Conservation (phyloP, 2,888 invertebrate genomes). For the Gandaritis pyraliata region DNA sequence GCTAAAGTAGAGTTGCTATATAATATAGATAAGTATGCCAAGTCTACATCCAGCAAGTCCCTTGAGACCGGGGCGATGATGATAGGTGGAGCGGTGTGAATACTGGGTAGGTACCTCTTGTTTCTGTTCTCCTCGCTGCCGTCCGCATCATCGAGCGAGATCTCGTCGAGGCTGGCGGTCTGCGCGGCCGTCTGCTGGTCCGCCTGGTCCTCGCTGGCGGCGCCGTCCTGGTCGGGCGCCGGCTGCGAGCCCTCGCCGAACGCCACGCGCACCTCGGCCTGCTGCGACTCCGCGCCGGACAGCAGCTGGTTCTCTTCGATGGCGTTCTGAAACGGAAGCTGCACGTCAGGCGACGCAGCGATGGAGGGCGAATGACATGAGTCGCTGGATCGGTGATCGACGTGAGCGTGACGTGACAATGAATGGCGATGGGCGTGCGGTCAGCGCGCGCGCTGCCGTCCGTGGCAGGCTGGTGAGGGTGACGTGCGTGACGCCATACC, state of each 20-base stretch:
- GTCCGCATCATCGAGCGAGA: conserved; percentile 88
- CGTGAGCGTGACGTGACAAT: conserved; percentile 40
- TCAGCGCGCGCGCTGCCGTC: conserved; percentile 76
- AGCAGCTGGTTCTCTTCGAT: conserved; percentile 79
- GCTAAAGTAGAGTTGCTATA: neutral
- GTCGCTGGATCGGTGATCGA: conserved; percentile 24
- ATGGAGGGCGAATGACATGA: conserved; percentile 15
- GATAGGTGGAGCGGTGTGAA: too few species aligned
- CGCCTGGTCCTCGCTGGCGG: conserved; percentile 63
- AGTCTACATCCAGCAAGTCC: too few species aligned
- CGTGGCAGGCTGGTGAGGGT: conserved; percentile 74
- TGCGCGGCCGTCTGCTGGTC: conserved; percentile 84
- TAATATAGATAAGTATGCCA: too few species aligned
- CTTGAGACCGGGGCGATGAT: too few species aligned
- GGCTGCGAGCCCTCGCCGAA: conserved; percentile 80
- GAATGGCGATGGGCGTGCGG: conserved; percentile 56
- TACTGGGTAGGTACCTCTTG: conserved; percentile 85
- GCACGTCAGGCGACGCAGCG: neutral
- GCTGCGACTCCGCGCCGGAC: conserved; percentile 85
- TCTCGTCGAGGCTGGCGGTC: conserved; percentile 87
- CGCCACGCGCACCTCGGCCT: conserved; percentile 86
- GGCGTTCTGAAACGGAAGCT: conserved; percentile 64
- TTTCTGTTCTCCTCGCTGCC: conserved; percentile 91
- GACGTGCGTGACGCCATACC: conserved; percentile 75
- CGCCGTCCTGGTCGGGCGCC: conserved; percentile 47